Conservation (phyloP, 92 coral and sea anemone species). For the Anthopleura xanthogrammica region DNA sequence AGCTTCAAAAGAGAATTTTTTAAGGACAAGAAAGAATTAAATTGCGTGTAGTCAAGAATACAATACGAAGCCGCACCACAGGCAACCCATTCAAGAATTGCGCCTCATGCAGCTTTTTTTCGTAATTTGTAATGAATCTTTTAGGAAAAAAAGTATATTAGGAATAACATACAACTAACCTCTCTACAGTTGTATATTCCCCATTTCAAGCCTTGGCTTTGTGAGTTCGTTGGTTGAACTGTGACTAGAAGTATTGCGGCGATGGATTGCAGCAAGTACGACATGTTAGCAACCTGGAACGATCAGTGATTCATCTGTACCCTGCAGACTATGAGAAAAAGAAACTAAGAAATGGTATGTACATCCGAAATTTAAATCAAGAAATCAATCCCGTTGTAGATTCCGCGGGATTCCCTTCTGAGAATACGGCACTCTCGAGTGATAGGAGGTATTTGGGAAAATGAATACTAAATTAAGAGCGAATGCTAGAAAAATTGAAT, state of each 20-base stretch:
- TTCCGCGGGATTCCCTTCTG: no score
- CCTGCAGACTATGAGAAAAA: background rate
- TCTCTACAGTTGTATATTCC: slow-evolving; percentile 5
- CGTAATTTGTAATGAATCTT: no score
- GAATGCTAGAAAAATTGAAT: no score
- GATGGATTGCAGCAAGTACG: background rate
- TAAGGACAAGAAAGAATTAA: background rate
- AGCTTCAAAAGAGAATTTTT: slow-evolving; percentile 1
- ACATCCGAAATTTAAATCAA: no score
- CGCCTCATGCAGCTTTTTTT: no score
- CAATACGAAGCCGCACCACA: background rate
- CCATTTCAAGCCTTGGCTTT: background rate
- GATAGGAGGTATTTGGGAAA: no score
- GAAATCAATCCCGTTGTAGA: no score
- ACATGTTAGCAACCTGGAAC: background rate
- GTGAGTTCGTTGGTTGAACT: background rate
- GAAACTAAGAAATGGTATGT: background rate
- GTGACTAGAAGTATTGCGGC: background rate
- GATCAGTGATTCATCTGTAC: background rate
- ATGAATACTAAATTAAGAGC: no score
- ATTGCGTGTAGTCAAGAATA: background rate
- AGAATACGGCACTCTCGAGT: no score
- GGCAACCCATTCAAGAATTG: background rate
- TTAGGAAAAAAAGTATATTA: background rate
- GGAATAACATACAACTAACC: background rate